Evolutionary conservation across 2,888 invertebrate genomes (phyloP).

Genomic region (Pocota personata): DNA sequence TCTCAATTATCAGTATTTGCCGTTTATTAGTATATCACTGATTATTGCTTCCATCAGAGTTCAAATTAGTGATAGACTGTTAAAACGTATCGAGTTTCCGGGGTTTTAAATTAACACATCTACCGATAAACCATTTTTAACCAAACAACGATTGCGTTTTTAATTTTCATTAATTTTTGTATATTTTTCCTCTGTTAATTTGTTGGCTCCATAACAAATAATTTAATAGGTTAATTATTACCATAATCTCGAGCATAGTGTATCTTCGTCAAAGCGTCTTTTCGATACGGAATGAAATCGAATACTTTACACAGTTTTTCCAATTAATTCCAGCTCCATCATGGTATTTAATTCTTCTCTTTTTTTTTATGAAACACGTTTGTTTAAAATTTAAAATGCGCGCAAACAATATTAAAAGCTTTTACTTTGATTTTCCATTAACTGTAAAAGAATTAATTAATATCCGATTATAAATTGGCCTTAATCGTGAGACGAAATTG

Average conservation of each 20-base stretch:
- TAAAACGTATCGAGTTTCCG: slow-evolving; percentile 4
- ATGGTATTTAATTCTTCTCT: background rate
- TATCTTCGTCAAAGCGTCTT: background rate
- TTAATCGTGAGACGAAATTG: slow-evolving; percentile 42
- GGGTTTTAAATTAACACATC: background rate
- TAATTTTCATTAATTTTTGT: background rate
- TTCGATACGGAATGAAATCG: slow-evolving; percentile 15
- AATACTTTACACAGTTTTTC: slow-evolving; percentile 9
- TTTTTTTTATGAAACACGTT: background rate
- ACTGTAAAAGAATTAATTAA: slow-evolving; percentile 27
- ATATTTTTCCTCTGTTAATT: background rate
- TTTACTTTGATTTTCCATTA: slow-evolving; percentile 6
- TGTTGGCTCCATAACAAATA: background rate
- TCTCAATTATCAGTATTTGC: background rate
- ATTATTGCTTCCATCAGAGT: background rate
- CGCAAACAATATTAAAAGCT: background rate
- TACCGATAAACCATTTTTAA: background rate
- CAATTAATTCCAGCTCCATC: background rate
- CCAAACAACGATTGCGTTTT: background rate
- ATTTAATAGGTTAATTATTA: slow-evolving; percentile 1
- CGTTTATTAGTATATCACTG: background rate
- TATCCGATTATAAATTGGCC: slow-evolving; percentile 48
- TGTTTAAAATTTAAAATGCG: background rate
- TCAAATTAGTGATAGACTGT: background rate
- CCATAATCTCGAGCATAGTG: background rate